Evolutionary conservation across 2,888 invertebrate genomes (phyloP).

Genomic region (Chouioia cunea): DNA sequence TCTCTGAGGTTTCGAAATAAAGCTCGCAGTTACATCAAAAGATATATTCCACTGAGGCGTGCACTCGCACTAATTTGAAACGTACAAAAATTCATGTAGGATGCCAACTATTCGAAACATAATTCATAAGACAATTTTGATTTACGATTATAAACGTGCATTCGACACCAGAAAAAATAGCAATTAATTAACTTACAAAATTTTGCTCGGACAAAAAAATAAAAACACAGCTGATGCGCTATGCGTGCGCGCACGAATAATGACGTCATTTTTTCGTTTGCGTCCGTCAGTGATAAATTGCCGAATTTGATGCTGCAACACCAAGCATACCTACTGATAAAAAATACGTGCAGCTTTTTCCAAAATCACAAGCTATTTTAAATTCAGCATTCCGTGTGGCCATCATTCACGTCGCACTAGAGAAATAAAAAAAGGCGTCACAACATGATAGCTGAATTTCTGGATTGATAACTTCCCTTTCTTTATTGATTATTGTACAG

Average conservation of each 20-base stretch:
- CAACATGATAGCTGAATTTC: no score
- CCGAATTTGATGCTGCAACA: background rate
- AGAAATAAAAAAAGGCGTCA: no score
- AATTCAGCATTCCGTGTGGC: background rate
- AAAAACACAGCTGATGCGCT: constrained; percentile 6
- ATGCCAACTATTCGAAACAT: no score
- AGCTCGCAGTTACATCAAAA: constrained; percentile 32
- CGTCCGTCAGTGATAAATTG: constrained; percentile 3
- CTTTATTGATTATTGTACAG: no score
- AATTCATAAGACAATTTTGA: no score
- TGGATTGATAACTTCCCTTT: no score
- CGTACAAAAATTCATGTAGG: no score
- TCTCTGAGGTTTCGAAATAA: constrained; percentile 42
- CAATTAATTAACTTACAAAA: constrained; percentile 5
- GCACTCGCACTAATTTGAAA: background rate
- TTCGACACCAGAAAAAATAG: background rate
- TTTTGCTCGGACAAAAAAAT: background rate
- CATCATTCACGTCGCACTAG: background rate
- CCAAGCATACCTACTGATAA: background rate
- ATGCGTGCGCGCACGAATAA: background rate
- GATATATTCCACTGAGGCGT: background rate
- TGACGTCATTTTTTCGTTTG: constrained; percentile 3
- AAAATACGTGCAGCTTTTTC: constrained; percentile 25
- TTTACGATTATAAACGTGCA: background rate
- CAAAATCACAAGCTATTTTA: constrained; percentile 11